A percentile compares a stretch with the other conserved stretches of the same genome.
Evolutionary conservation across 2,113 vertebrate genomes (phyloP).

Genomic region (Gymnocephalus cernua): DNA sequence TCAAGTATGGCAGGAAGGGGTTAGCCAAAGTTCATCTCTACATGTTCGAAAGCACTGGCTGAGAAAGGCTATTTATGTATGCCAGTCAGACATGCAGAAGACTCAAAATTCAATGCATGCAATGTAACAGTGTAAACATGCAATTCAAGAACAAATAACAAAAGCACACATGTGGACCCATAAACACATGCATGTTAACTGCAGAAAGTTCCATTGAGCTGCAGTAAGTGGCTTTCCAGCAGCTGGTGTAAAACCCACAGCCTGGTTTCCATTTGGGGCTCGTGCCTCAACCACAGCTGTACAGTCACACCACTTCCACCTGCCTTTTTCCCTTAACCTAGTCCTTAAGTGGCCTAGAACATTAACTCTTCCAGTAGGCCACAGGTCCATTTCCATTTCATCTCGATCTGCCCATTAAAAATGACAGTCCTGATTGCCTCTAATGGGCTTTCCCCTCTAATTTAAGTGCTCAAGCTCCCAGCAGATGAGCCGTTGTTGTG

Average conservation of each 20-base stretch:
- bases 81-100: too few relatives aligned
- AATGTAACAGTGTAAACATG: too few relatives aligned
- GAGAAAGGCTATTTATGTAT: background rate
- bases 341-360: conserved; percentile 53
- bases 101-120: too few relatives aligned
- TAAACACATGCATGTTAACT: conserved; percentile 28
- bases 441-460: conserved; percentile 66
- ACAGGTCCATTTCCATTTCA: conserved; percentile 64
- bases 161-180: background rate
- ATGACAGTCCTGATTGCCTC: conserved; percentile 67
- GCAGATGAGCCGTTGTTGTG: conserved; percentile 45
- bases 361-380: conserved; percentile 65
- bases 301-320: conserved; percentile 62
- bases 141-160: conserved; percentile 7
- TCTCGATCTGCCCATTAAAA: conserved; percentile 68
- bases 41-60: background rate
- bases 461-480: conserved; percentile 72
- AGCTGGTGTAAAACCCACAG: conserved; percentile 47
- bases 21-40: background rate
- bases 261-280: conserved; percentile 60
- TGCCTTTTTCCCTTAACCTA: conserved; percentile 56
- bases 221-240: conserved; percentile 39
- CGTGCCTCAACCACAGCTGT: conserved; percentile 47
- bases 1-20: conserved; percentile 5
- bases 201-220: conserved; percentile 6